Conservation (phyloP, 2,113 vertebrate genomes). For the Neomonachus schauinslandi region DNA sequence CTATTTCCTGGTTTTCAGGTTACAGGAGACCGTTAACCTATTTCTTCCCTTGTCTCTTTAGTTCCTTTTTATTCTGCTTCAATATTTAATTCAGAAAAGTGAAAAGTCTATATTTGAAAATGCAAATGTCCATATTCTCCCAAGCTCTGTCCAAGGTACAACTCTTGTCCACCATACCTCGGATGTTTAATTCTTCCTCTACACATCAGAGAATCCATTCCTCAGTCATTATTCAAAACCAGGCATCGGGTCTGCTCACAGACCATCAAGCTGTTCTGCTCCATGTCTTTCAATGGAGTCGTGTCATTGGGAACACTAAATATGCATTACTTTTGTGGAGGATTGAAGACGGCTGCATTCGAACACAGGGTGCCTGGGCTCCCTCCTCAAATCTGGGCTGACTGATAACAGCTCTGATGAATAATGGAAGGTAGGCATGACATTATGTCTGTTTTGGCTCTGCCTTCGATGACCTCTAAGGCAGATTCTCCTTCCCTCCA, state of each 20-base stretch:
- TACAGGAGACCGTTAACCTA: neutral
- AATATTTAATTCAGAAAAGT: neutral
- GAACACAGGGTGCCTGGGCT: too few species aligned
- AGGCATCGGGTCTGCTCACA: accelerated
- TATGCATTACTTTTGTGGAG: neutral
- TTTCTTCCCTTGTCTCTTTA: neutral
- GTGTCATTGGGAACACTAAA: neutral
- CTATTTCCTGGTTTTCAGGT: neutral
- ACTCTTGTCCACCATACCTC: neutral
- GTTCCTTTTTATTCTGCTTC: neutral
- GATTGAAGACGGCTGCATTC: neutral
- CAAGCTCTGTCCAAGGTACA: neutral
- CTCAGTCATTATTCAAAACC: too few species aligned
- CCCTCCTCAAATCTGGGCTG: neutral
- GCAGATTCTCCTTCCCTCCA: neutral
- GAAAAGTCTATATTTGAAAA: neutral
- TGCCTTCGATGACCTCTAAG: too few species aligned
- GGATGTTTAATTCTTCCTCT: neutral
- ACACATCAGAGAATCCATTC: neutral
- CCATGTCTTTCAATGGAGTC: neutral
- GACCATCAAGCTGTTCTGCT: neutral
- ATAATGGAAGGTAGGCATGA: neutral
- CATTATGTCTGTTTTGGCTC: neutral
- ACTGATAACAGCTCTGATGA: neutral
- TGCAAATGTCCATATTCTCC: neutral